Conservation (phyloP, 2,888 invertebrate genomes). For the Nephrotoma flavescens region DNA sequence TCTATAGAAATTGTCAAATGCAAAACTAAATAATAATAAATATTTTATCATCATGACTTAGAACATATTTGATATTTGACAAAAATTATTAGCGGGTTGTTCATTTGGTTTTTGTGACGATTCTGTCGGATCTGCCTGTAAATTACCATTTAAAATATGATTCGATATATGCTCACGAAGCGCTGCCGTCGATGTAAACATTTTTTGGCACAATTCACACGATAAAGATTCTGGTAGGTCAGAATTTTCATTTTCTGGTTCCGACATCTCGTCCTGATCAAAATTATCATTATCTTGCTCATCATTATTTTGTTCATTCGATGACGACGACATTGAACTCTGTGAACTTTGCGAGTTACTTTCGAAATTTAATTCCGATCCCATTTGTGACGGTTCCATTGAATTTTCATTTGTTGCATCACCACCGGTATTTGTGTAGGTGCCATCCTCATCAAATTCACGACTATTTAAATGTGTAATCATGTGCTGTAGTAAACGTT, state of each 20-base stretch:
- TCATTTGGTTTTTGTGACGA: background rate
- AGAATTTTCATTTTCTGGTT: conserved; percentile 24
- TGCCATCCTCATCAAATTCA: conserved; percentile 8
- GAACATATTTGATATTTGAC: conserved; percentile 2
- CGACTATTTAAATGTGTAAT: conserved; percentile 28
- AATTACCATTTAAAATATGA: conserved; percentile 31
- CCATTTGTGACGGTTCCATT: conserved; percentile 3
- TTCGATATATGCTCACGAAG: conserved; percentile 30
- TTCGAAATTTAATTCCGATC: conserved; percentile 13
- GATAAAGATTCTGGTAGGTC: conserved; percentile 17
- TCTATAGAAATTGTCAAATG: no score
- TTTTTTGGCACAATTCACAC: conserved; percentile 31
- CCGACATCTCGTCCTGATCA: background rate
- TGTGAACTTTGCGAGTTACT: conserved; percentile 16
- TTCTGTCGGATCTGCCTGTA: background rate
- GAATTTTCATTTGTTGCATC: conserved; percentile 1
- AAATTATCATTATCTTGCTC: conserved; percentile 8
- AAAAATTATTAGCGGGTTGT: background rate
- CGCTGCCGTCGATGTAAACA: conserved; percentile 27
- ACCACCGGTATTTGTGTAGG: conserved; percentile 13
- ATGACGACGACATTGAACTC: conserved; percentile 14
- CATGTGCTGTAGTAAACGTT: conserved; percentile 31
- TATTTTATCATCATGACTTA: background rate
- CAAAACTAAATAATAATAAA: no score
- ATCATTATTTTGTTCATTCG: conserved; percentile 8